Conservation (phyloP, 2,888 invertebrate genomes). For the Pristionchus japonicus region DNA sequence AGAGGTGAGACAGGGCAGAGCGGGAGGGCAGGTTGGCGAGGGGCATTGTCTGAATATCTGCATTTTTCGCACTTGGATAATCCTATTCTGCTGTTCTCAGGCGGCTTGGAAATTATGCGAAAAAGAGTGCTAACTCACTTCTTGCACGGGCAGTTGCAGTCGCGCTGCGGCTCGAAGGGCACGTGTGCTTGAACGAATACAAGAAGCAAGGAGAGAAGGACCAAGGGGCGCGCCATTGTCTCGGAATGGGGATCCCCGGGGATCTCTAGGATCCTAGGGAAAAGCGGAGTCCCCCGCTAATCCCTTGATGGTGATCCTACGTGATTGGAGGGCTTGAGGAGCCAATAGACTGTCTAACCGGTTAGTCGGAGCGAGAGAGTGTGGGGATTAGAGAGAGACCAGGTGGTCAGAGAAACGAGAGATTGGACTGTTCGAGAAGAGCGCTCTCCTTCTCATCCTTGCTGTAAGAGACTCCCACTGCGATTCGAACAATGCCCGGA, state of each 20-base stretch:
- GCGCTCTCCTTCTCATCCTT: neutral
- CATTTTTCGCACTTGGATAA: too few relatives aligned
- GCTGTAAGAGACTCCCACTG: neutral
- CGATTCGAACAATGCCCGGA: neutral
- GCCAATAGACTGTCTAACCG: neutral
- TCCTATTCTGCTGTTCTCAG: too few relatives aligned
- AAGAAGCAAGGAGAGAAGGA: neutral
- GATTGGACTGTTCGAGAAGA: neutral
- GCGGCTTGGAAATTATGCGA: too few relatives aligned
- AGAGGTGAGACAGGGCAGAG: neutral
- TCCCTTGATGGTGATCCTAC: slow-evolving; percentile 29
- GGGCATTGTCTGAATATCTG: neutral
- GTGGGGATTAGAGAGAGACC: neutral
- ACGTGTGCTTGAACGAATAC: neutral
- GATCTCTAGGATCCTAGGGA: neutral
- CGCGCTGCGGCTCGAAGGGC: neutral
- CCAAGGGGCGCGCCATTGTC: neutral
- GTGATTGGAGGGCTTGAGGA: neutral
- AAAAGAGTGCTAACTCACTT: neutral
- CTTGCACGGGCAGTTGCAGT: neutral
- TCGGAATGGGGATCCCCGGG: neutral
- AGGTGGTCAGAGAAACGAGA: neutral
- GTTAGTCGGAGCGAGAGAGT: neutral
- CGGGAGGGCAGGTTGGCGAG: slow-evolving; percentile 2
- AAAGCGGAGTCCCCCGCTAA: neutral